Evolutionary conservation across 1,140 invertebrate species (phyloP), one percentile per base, ranked within the genome.

Genomic region (Bombus superbus): DNA sequence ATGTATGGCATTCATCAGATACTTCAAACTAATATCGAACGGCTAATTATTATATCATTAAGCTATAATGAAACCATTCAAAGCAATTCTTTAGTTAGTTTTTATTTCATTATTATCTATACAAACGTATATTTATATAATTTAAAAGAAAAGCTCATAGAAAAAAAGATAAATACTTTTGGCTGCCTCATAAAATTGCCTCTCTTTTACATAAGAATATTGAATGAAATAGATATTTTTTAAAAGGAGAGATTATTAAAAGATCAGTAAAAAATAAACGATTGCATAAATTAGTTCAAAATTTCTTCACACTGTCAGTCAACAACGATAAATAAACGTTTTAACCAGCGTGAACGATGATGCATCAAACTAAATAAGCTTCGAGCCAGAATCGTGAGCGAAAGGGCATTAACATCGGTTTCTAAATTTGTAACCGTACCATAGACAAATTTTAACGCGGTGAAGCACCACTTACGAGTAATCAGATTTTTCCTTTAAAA

Each of bases 371-470:
- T 91, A 93, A 93, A 92, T 92, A 92, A 92, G 92, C 88, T 91
- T 85, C 88, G 92, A 90, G 88, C 89, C 92, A 93, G 80, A 92
- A 88, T 66, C 62, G n/a, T 83, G 35, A 81, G 73, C 82, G 85
- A 86, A 93, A 92, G 93, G 92, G 91, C 92, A 91, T 94, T 93
- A 94, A 94, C 93, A 93, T 94, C 89, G 85, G 87, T 80, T 93
- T 86, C 92, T 94, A 94, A 94, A 94, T 94, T 82, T 77, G 91
- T 81, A 91, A 71, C 85, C 11, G 69, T 74, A 57, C 64, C 66
- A 75, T 15, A 44, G 73, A 80, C 69, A 59, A 80, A 71, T 82
- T 73, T 86, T 73, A 68, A 72, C 79, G 22, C 71, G 13, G 80
- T 40, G 68, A 64, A 42, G 5, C n/a, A 72, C 28, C 35, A 28